Percentiles rank a stretch among this genome's conserved stretches.
Conservation (phyloP, 2,888 invertebrate genomes). For the Autographa pulchrina region DNA sequence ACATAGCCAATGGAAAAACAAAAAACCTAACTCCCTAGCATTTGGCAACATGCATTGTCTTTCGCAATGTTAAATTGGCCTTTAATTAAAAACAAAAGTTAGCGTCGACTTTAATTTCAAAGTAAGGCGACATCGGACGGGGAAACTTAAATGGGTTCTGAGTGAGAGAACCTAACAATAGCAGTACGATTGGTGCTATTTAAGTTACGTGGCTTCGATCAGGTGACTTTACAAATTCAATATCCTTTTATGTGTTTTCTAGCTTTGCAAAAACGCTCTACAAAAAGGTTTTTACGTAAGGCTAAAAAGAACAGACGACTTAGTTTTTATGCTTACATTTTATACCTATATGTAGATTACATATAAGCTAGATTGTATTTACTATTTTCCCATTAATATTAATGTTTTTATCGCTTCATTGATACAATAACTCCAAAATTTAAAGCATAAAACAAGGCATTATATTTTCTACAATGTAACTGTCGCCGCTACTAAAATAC, state of each 20-base stretch:
- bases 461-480: background rate
- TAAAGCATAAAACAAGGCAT: background rate
- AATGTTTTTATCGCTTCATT: no score
- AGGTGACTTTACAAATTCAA: conserved; percentile 14
- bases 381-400: no score
- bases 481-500: background rate
- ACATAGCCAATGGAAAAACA: background rate
- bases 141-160: conserved; percentile 25
- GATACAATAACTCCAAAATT: no score
- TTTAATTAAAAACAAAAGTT: conserved; percentile 43
- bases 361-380: no score
- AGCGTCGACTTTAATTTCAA: conserved; percentile 31
- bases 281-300: no score
- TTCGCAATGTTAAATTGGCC: conserved; percentile 13
- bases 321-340: no score
- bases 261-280: no score
- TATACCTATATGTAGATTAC: no score
- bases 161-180: conserved; percentile 27
- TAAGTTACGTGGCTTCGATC: conserved; percentile 22
- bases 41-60: conserved; percentile 20
- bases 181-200: conserved; percentile 15
- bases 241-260: background rate
- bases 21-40: background rate
- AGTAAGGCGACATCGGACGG: conserved; percentile 23
- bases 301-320: no score